These are phyloP conservation scores for Lagorchestes hirsutus DNA, from an alignment of 2,797 vertebrate species.

Conservation along the genomic window DNA sequence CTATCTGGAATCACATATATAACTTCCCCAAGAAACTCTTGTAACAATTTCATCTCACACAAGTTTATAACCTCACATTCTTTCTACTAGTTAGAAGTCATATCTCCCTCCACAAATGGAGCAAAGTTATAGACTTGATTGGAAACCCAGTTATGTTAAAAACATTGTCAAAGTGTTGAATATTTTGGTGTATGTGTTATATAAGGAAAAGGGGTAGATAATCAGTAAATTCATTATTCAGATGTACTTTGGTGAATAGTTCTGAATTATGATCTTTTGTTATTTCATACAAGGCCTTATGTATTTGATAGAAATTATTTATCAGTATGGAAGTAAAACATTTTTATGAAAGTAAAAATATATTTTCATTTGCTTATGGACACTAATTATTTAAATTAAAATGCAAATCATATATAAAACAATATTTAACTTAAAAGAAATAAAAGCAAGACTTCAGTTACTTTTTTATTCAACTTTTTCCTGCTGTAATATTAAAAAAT, in stretches of 20 bases:
- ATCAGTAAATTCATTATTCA: background rate
- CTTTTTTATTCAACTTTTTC: background rate
- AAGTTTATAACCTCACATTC: background rate
- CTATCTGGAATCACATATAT: background rate
- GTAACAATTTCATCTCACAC: background rate
- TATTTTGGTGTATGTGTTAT: background rate
- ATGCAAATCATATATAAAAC: background rate
- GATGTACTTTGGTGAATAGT: background rate
- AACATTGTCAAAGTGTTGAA: background rate
- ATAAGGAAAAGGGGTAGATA: background rate
- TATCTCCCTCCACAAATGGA: background rate
- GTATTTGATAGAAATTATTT: background rate
- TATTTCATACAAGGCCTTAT: background rate
- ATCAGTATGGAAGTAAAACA: background rate
- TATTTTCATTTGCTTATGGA: background rate
- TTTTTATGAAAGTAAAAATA: background rate
- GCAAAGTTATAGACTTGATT: background rate
- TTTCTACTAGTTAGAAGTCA: background rate
- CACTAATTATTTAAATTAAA: background rate
- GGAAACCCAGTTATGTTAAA: background rate
- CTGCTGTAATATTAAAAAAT: background rate
- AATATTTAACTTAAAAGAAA: background rate
- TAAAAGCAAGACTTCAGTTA: background rate
- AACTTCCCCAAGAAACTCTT: background rate
- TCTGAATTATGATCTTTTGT: background rate